These are phyloP conservation scores for Resseliella maxima DNA, from an alignment of 2,888 invertebrate genomes.

Conservation along the genomic window DNA sequence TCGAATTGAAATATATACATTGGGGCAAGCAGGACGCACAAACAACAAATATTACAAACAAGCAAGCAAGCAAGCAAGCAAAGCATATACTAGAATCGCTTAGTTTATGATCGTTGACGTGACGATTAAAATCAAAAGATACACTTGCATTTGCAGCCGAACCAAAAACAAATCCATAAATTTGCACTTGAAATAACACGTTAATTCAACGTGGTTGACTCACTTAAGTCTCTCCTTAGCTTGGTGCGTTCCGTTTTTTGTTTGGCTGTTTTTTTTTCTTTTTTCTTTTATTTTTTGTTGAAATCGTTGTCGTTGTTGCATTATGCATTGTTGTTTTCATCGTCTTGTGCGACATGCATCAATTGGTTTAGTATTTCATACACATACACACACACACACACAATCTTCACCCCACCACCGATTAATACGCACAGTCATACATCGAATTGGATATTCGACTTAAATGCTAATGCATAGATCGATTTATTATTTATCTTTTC, in stretches of 20 bases:
- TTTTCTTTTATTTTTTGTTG: not conserved
- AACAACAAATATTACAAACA: not conserved
- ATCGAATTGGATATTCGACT: not conserved
- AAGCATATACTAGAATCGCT: not conserved
- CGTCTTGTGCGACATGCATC: not conserved
- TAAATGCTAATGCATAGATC: conserved; percentile 31
- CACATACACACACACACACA: not conserved
- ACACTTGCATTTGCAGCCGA: not conserved
- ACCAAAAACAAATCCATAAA: conserved; percentile 31
- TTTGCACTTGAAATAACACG: conserved; percentile 43
- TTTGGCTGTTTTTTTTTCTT: not conserved
- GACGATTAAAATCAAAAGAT: conserved; percentile 12
- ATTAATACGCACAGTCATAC: not conserved
- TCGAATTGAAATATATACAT: too few relatives aligned
- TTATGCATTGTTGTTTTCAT: not conserved
- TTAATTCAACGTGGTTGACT: conserved; percentile 17
- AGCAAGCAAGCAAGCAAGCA: not conserved
- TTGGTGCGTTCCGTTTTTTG: conserved; percentile 21
- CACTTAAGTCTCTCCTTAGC: conserved; percentile 25
- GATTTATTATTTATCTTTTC: conserved; percentile 53
- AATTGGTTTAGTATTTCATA: not conserved
- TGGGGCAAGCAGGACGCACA: not conserved
- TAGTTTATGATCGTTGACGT: conserved; percentile 22
- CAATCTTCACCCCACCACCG: not conserved
- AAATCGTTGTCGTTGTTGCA: not conserved